Conservation (phyloP, 2,888 invertebrate species). For the Polyommatus icarus region DNA sequence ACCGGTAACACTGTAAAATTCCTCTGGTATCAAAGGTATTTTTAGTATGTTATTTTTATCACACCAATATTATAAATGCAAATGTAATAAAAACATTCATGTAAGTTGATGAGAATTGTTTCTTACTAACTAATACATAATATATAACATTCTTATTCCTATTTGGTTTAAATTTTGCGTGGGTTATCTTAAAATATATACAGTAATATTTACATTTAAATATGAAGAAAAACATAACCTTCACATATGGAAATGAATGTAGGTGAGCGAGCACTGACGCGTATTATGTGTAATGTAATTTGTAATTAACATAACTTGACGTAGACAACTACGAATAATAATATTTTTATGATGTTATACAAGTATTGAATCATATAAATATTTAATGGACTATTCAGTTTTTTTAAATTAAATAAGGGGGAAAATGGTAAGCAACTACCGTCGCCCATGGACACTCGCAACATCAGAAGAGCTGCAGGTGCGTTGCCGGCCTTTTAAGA, state of each 20-base stretch:
- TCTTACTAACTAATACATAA: neutral
- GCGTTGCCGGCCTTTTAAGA: no score
- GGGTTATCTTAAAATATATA: neutral
- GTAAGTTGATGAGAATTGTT: no score
- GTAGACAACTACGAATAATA: neutral
- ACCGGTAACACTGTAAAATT: neutral
- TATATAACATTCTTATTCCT: neutral
- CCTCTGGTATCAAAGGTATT: neutral
- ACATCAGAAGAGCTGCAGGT: no score
- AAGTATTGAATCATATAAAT: neutral
- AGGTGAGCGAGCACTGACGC: neutral
- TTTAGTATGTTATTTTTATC: neutral
- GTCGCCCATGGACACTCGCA: no score
- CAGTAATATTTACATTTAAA: neutral
- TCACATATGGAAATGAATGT: neutral
- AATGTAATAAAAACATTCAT: no score
- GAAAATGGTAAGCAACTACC: no score
- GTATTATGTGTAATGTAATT: neutral
- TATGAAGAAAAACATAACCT: slow-evolving; percentile 3
- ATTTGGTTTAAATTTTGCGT: neutral
- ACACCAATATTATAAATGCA: neutral
- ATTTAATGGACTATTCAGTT: neutral
- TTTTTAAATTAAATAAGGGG: no score
- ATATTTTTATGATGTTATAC: neutral
- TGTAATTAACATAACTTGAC: neutral